Conservation (phyloP, 2,113 vertebrate species). For the Chloropsis hardwickii region DNA sequence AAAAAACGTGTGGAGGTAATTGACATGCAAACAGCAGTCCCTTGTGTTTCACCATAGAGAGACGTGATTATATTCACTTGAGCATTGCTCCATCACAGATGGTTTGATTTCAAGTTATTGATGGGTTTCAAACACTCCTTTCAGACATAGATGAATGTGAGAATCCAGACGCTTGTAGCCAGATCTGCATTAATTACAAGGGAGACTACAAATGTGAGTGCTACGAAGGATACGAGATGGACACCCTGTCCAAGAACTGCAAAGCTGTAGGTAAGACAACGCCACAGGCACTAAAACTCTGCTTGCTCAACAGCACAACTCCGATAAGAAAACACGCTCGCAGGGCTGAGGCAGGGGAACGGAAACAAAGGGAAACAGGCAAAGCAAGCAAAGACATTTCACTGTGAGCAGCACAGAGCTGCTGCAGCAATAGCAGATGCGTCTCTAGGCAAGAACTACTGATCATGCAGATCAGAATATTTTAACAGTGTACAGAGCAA, state of each 20-base stretch:
- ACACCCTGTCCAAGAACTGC: conserved; percentile 92
- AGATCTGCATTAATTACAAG: conserved; percentile 99
- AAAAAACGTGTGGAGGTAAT: conserved; percentile 96
- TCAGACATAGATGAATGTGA: conserved; percentile 97
- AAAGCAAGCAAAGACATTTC: neutral
- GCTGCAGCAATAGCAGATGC: conserved; percentile 46
- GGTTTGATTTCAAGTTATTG: conserved; percentile 61
- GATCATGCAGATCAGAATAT: conserved; percentile 54
- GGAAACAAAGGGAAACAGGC: conserved; percentile 28
- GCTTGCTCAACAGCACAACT: conserved; percentile 19
- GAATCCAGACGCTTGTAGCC: conserved; percentile 94
- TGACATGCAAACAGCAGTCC: conserved; percentile 46
- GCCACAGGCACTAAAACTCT: neutral
- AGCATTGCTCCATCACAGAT: conserved; percentile 51
- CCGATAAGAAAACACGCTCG: neutral
- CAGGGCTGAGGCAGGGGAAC: neutral
- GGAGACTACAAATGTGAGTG: conserved; percentile 98
- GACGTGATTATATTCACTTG: conserved; percentile 47
- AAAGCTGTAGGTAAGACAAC: conserved; percentile 90
- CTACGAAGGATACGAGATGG: conserved; percentile 96
- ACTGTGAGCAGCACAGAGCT: neutral
- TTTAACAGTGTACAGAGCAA: conserved; percentile 54
- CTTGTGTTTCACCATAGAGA: conserved; percentile 47
- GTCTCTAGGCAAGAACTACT: conserved; percentile 54
- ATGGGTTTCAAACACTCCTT: conserved; percentile 65